phyloP scores from a whole-genome alignment of 2,113 vertebrate genomes.

The Cyanoliseus patagonus region DNA sequence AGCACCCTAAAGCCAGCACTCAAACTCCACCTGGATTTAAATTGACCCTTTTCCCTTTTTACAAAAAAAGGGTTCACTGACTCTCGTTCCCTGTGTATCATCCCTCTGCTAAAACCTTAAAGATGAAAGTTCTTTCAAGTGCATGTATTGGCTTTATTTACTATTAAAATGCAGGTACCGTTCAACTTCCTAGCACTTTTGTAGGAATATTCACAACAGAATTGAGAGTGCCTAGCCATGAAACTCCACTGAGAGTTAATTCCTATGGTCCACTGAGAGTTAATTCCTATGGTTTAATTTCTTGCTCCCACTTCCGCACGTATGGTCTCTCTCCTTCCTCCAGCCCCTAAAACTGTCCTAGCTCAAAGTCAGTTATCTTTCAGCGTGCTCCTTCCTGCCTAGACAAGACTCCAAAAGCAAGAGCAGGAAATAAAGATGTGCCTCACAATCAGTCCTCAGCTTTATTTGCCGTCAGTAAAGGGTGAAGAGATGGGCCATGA shows the following conservation, averaged over 20 bases:
- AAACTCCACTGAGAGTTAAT: not conserved
- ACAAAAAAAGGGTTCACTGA: not conserved
- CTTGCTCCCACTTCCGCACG: not conserved
- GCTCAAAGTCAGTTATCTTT: not conserved
- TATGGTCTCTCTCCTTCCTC: not conserved
- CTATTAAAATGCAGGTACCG: not conserved
- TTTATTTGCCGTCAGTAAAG: not conserved
- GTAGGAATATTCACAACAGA: not conserved
- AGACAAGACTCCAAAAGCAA: not conserved
- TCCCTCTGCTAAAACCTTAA: not conserved
- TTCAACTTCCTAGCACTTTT: not conserved
- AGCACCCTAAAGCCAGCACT: not conserved
- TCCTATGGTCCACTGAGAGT: not conserved
- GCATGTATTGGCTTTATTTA: not conserved
- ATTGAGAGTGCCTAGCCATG: not conserved
- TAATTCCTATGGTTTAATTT: not conserved
- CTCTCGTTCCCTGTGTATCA: not conserved
- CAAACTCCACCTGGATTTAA: not conserved
- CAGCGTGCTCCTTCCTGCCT: not conserved
- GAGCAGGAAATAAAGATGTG: not conserved
- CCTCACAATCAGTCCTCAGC: not conserved
- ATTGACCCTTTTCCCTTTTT: not conserved
- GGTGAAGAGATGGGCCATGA: not conserved
- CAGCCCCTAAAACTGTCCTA: not conserved
- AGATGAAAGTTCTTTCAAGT: not conserved